A percentile compares a stretch with the other conserved stretches of the same genome.
phyloP scores from a whole-genome alignment of 1,140 invertebrate genomes.

The Diorhabda carinulata region DNA sequence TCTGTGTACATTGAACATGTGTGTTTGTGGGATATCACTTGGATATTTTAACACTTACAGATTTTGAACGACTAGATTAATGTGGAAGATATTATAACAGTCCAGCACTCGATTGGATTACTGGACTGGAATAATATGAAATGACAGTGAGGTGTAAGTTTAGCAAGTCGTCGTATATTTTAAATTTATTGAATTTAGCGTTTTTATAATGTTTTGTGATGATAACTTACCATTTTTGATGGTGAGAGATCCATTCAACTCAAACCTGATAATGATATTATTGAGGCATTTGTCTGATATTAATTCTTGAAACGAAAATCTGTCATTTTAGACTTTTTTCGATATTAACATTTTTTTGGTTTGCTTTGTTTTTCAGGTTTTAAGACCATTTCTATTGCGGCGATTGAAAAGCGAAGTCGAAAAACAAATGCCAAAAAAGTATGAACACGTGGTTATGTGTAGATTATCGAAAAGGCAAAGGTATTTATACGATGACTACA shows the following conservation, averaged over 20 bases:
- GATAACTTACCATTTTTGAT: constrained; percentile 21
- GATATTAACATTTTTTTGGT: background rate
- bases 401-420: constrained; percentile 97
- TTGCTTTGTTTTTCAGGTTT: constrained; percentile 60
- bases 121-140: too few species aligned
- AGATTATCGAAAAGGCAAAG: constrained; percentile 94
- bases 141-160: too few species aligned
- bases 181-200: too few species aligned
- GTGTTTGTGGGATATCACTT: too few species aligned
- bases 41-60: too few species aligned
- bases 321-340: background rate
- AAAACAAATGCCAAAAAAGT: constrained; percentile 99
- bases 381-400: constrained; percentile 94
- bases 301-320: constrained; percentile 2
- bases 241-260: constrained; percentile 35
- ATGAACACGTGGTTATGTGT: constrained; percentile 96
- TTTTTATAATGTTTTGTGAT: background rate
- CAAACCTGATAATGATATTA: constrained; percentile 27
- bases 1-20: too few species aligned
- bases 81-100: too few species aligned
- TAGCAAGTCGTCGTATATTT: too few species aligned
- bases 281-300: constrained; percentile 39
- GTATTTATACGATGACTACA: constrained; percentile 99
- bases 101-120: too few species aligned
- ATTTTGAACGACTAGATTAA: too few species aligned